Evolutionary conservation across 2,888 invertebrate species (phyloP).

Genomic region (Athripsodes cinereus): DNA sequence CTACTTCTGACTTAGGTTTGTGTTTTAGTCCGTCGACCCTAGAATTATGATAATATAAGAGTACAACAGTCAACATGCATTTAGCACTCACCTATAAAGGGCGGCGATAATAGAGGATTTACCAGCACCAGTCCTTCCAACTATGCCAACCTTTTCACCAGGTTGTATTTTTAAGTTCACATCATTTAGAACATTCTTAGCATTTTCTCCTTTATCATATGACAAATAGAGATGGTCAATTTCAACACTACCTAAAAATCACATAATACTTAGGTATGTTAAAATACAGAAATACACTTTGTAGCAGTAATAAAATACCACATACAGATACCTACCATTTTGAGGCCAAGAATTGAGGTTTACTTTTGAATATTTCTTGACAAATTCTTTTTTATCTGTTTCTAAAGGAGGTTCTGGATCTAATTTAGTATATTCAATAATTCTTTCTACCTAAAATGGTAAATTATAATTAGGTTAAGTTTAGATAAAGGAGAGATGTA

Average conservation of each 20-base stretch:
- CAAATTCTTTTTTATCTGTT: constrained; percentile 38
- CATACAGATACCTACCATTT: constrained; percentile 42
- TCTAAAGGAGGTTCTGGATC: constrained; percentile 55
- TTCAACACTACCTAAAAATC: constrained; percentile 20
- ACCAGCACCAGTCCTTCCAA: constrained; percentile 80
- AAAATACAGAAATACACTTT: too few species aligned
- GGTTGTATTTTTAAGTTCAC: constrained; percentile 52
- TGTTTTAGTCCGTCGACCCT: too few species aligned
- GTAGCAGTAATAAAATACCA: too few species aligned
- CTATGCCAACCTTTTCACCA: constrained; percentile 67
- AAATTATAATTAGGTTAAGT: too few species aligned
- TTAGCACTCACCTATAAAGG: constrained; percentile 54
- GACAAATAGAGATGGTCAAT: constrained; percentile 20
- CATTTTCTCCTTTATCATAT: constrained; percentile 19
- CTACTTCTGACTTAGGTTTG: too few species aligned
- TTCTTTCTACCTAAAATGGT: constrained; percentile 55
- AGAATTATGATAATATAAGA: too few species aligned
- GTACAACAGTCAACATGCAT: too few species aligned
- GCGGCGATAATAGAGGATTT: constrained; percentile 72
- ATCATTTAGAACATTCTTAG: constrained; percentile 46
- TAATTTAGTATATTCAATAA: constrained; percentile 72
- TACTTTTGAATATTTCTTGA: constrained; percentile 37
- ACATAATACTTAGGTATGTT: too few species aligned
- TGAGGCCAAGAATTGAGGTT: constrained; percentile 43
- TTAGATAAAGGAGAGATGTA: too few species aligned